Evolutionary conservation across 23 tunicate species (phyloP), one percentile per base, ranked within the genome.

Genomic region (Diplosoma virens): DNA sequence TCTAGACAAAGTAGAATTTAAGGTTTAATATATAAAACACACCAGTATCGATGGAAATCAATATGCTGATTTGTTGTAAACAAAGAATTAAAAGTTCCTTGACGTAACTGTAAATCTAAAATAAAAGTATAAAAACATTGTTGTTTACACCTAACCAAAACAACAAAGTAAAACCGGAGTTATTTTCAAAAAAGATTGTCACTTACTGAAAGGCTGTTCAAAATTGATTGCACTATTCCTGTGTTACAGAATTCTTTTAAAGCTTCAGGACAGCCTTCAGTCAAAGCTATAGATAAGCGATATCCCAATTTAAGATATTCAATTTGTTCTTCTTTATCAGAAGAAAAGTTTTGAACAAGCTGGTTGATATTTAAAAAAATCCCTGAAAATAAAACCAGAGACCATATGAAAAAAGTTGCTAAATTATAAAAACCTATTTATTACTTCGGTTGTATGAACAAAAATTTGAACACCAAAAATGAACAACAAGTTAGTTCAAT

Each of bases 281-380:
- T 29, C 30, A 78, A 63, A 29, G 83, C 83, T 23, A 78, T 65
- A 4, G 83, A 6, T 4, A 78, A 61, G 0, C 33, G 37, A 11
- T 63, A 28, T 20, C 47, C 52, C 64, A 3, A 64, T 24, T 0
- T 64, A 61, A 78, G 21, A 36, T 32, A 29, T 4, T 41, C 16
- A 1, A 25, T 18, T 7, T 64, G 22, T 16, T 4, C 6, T 25
- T 9, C 35, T 29, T 24, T 21, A 0, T 34, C 59, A 36, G 25
- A 33, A 37, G 46, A 28, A 64, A 33, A 34, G n/a, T 45, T 25
- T n/a, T 22, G 54, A 45, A 78, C 18, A 0, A 78, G 56, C 1
- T 64, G 45, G 32, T 28, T 30, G 14, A 78, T 47, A 45, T 78
- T 64, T 26, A 78, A 78, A 64, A 60, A 78, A 32, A 78, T 22